A percentile compares a stretch with the other conserved stretches of the same genome.
phyloP scores from a whole-genome alignment of 2,888 invertebrate genomes.

The Antitype chi region DNA sequence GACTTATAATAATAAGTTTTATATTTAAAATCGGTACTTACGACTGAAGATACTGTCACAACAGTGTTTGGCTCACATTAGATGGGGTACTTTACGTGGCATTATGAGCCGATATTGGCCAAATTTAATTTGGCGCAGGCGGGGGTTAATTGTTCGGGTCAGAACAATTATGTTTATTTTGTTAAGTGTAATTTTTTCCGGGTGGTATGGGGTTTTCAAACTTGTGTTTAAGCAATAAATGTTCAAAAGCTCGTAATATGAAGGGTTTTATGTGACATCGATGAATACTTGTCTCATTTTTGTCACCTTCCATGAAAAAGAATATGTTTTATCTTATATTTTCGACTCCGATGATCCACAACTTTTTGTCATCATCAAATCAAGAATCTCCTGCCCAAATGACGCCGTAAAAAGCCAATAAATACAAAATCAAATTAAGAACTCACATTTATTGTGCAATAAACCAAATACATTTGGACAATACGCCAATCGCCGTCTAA shows the following conservation, averaged over 20 bases:
- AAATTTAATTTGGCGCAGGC: slow-evolving; percentile 75
- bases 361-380: slow-evolving; percentile 38
- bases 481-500: slow-evolving; percentile 73
- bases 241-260: slow-evolving; percentile 12
- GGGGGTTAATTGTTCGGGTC: slow-evolving; percentile 72
- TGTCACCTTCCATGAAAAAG: slow-evolving; percentile 9
- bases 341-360: not conserved
- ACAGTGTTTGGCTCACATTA: slow-evolving; percentile 74
- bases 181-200: slow-evolving; percentile 62
- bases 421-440: slow-evolving; percentile 66
- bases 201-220: slow-evolving; percentile 58
- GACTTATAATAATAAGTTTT: slow-evolving; percentile 69
- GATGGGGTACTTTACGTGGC: slow-evolving; percentile 76
- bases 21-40: slow-evolving; percentile 71
- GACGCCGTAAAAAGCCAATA: slow-evolving; percentile 56
- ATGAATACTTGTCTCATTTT: slow-evolving; percentile 21
- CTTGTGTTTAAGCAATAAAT: slow-evolving; percentile 28
- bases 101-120: slow-evolving; percentile 76
- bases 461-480: slow-evolving; percentile 74
- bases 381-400: slow-evolving; percentile 42
- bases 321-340: not conserved
- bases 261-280: slow-evolving; percentile 32
- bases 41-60: slow-evolving; percentile 74
- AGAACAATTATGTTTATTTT: slow-evolving; percentile 60
- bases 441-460: slow-evolving; percentile 62